Evolutionary conservation across 2,113 vertebrate species (phyloP).

Genomic region (Oceanodroma tethys): DNA sequence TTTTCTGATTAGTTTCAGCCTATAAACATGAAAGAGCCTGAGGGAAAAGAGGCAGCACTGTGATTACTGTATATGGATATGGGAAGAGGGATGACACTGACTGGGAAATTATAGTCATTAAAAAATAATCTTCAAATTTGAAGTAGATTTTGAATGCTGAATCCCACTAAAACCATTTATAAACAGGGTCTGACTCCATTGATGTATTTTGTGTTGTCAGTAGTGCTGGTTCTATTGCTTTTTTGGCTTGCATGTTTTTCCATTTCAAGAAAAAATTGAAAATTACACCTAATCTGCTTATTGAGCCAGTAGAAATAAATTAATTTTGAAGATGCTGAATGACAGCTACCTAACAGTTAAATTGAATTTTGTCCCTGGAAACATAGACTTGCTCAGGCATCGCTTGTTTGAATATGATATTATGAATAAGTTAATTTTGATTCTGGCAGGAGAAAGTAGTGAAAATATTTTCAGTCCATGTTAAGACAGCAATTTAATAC

Average conservation of each 20-base stretch:
- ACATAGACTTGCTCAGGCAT: slow-evolving; percentile 15
- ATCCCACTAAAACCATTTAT: background rate
- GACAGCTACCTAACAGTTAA: slow-evolving; percentile 39
- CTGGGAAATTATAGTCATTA: background rate
- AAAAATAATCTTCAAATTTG: background rate
- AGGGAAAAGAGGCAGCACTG: accelerated
- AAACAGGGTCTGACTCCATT: background rate
- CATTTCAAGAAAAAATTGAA: background rate
- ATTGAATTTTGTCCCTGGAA: slow-evolving; percentile 19
- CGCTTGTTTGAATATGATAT: slow-evolving; percentile 29
- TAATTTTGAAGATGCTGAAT: slow-evolving; percentile 47
- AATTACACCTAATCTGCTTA: slow-evolving; percentile 2
- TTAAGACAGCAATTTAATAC: slow-evolving; percentile 19
- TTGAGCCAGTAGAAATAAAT: slow-evolving; percentile 27
- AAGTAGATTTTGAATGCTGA: background rate
- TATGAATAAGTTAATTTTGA: slow-evolving; percentile 34
- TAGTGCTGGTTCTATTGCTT: background rate
- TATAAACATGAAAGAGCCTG: background rate
- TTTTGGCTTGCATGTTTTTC: background rate
- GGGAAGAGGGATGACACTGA: background rate
- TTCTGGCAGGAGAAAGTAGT: background rate
- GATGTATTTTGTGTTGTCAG: background rate
- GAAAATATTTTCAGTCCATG: slow-evolving; percentile 24
- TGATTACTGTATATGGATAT: background rate
- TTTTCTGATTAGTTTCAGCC: background rate